Conservation (phyloP, 1,140 invertebrate species). For the Bombus breviceps region DNA sequence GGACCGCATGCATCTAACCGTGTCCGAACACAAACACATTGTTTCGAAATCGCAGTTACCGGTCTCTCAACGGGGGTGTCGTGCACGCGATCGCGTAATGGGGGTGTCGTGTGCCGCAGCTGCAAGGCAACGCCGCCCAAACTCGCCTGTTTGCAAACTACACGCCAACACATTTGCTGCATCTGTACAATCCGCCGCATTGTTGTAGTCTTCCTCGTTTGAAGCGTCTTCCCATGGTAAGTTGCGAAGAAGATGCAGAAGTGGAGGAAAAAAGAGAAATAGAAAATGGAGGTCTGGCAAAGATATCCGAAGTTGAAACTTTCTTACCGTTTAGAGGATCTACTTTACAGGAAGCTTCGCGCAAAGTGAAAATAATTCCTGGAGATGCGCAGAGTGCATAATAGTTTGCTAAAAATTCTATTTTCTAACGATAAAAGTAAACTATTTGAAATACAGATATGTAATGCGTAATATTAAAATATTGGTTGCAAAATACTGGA, state of each 20-base stretch:
- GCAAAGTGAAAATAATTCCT: background rate
- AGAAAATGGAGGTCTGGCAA: background rate
- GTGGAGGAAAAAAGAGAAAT: too few species aligned
- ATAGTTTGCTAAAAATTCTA: background rate
- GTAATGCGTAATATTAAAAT: too few species aligned
- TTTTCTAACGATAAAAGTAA: background rate
- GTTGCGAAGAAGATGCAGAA: background rate
- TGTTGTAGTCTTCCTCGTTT: background rate
- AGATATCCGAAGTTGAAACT: background rate
- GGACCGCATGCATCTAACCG: constrained; percentile 12
- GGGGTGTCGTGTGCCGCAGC: constrained; percentile 44
- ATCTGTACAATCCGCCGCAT: constrained; percentile 20
- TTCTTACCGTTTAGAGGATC: background rate
- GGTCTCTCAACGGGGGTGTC: background rate
- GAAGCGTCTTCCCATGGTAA: background rate
- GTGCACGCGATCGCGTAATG: constrained; percentile 38
- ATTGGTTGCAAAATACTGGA: too few species aligned
- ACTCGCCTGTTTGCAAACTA: constrained; percentile 34
- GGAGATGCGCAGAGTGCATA: background rate
- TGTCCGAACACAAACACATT: constrained; percentile 7
- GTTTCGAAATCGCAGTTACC: constrained; percentile 27
- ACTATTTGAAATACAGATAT: background rate
- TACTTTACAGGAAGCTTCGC: too few species aligned
- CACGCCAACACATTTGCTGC: constrained; percentile 15
- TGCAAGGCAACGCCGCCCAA: background rate